Evolutionary conservation across 2,113 vertebrate species (phyloP), one percentile per base, ranked within the genome.

Genomic region (Uropsilus gracilis): DNA sequence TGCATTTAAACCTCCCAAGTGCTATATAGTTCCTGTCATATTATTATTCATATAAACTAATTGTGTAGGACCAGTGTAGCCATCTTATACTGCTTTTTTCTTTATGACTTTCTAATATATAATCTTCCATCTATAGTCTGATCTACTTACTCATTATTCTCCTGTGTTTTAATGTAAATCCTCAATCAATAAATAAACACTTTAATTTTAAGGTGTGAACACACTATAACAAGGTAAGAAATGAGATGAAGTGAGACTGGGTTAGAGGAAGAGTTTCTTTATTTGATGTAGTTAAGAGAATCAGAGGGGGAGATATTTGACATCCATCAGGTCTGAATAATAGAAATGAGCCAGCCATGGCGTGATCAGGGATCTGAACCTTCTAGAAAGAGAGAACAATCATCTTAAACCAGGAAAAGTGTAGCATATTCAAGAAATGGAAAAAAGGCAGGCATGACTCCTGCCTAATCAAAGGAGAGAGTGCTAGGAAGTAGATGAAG

Each of bases 21-120:
- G 12, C 34, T n/a, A 73, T 87, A 14, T 84, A 44, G 86, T 94
- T 37, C 34, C 85, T 86, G 0, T 61, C 72, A 78, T 91, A 14
- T 34, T 94, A 80, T 83, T 92, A 89, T 37, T 32, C 77, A 61
- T 13, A 42, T n/a, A 89, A 61, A 71, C 61, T 76, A 39, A 96
- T 6, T 86, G 55, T 86, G n/a, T 81, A 59, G 48, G 73, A 8
- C 59, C 34, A 57, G 50, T 83, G 59, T 61, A 72, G 37, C 87
- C 34, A 75, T 61, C 61, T 66, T 82, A 46, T 1, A 61, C 72
- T 55, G 22, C 48, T 63, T 11, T 71, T 89, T 85, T 34, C 55
- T 71, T 85, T 86, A 9, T 89, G 34, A 61, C 8, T 82, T 95
- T 88, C 37, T 93, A 63, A 59, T 66, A 69, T 86, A 86, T 86